These are phyloP conservation scores for Phasianus colchicus DNA, from an alignment of 2,113 vertebrate genomes.

Conservation along the genomic window DNA sequence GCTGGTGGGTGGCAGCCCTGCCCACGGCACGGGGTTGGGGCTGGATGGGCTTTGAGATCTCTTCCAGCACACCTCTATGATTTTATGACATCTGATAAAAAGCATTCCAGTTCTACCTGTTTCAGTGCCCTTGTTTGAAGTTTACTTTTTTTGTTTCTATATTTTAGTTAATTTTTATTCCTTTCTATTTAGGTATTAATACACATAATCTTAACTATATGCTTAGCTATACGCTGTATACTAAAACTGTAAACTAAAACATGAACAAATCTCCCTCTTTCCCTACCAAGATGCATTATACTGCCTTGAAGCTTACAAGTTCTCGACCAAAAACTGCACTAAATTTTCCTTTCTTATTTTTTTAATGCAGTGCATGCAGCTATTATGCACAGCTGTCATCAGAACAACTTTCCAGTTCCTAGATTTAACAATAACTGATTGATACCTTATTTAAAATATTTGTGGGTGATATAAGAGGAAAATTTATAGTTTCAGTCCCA, in stretches of 20 bases:
- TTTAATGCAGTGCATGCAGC: background rate
- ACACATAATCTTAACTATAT: background rate
- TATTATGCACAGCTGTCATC: background rate
- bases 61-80: no score
- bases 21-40: no score
- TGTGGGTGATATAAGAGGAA: background rate
- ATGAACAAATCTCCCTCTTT: background rate
- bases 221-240: background rate
- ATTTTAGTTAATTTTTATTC: background rate
- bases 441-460: background rate
- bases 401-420: background rate
- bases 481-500: background rate
- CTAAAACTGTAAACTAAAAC: background rate
- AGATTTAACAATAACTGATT: no score
- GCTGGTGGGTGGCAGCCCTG: no score
- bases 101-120: background rate
- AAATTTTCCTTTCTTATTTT: background rate
- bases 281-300: background rate
- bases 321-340: background rate
- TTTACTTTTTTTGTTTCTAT: background rate
- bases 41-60: no score
- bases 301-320: background rate
- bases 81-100: background rate
- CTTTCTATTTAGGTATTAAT: background rate
- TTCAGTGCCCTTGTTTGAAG: background rate